Percentiles rank a stretch among this genome's conserved stretches.
These are phyloP conservation scores for Atrichornis clamosus DNA, from an alignment of 2,113 vertebrate genomes.

Conservation along the genomic window DNA sequence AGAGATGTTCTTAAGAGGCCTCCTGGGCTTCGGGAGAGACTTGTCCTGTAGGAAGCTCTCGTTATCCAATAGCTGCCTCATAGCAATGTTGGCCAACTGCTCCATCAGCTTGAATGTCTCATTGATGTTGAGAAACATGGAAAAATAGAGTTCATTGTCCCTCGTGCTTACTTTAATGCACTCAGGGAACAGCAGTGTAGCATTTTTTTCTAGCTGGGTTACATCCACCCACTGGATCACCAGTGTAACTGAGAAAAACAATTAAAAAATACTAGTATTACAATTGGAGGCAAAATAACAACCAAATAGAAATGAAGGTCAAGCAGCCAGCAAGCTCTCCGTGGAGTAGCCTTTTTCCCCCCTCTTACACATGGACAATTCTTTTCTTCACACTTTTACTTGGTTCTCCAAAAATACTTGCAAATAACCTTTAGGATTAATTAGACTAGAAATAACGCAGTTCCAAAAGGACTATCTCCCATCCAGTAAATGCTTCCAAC, in stretches of 20 bases:
- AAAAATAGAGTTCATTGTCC: conserved; percentile 89
- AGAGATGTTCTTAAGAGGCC: conserved; percentile 88
- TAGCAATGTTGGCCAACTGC: conserved; percentile 93
- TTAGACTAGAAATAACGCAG: background rate
- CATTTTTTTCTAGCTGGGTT: conserved; percentile 92
- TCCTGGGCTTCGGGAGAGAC: conserved; percentile 83
- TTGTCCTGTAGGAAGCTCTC: conserved; percentile 87
- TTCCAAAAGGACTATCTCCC: background rate
- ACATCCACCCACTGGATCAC: conserved; percentile 95
- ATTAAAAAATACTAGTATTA: background rate
- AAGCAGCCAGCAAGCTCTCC: background rate
- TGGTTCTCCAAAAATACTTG: background rate
- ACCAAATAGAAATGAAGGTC: background rate
- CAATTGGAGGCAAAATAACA: background rate
- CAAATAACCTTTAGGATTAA: background rate
- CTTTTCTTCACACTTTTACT: background rate
- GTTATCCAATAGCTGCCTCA: conserved; percentile 92
- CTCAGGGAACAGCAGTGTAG: conserved; percentile 91
- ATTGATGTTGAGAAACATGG: conserved; percentile 95
- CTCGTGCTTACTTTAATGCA: conserved; percentile 91
- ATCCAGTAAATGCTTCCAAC: background rate
- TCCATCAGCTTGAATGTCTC: conserved; percentile 98
- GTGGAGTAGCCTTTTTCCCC: background rate
- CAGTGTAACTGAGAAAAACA: conserved; percentile 80
- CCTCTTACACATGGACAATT: background rate